phyloP scores from a whole-genome alignment of 2,888 invertebrate genomes.

The Coremacera marginata region DNA sequence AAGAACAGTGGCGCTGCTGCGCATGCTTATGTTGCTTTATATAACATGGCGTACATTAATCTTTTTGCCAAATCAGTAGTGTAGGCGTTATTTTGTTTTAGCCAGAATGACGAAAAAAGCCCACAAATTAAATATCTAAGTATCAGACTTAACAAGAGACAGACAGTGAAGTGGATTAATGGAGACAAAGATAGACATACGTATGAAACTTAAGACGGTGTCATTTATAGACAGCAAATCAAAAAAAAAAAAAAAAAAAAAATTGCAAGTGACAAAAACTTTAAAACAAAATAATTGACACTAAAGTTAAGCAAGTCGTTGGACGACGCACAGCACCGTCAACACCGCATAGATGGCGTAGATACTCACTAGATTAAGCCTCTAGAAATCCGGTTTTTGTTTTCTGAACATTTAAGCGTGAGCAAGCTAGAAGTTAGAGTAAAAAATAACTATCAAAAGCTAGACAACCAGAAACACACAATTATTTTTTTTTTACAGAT shows the following conservation, averaged over 20 bases:
- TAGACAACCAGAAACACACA: conserved; percentile 18
- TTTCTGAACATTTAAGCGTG: too few species aligned
- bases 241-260: not conserved
- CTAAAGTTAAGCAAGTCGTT: not conserved
- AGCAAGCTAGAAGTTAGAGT: not conserved
- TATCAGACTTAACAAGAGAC: not conserved
- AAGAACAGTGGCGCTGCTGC: not conserved
- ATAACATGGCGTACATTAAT: not conserved
- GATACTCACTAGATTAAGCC: not conserved
- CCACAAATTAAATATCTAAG: not conserved
- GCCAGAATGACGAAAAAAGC: not conserved
- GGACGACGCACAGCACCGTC: not conserved
- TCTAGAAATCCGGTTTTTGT: too few species aligned
- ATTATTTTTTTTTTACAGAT: conserved; percentile 13
- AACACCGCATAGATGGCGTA: not conserved
- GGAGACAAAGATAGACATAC: not conserved
- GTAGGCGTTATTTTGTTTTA: conserved; percentile 3
- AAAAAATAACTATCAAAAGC: not conserved
- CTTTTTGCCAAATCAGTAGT: not conserved
- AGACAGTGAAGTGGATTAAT: not conserved
- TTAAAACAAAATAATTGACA: conserved; percentile 4
- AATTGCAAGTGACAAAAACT: conserved; percentile 16
- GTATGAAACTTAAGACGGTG: not conserved
- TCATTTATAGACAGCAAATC: not conserved
- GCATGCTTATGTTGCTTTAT: not conserved